These are phyloP conservation scores for Ceratotherium simum DNA, from an alignment of 2,113 vertebrate species.

Conservation along the genomic window DNA sequence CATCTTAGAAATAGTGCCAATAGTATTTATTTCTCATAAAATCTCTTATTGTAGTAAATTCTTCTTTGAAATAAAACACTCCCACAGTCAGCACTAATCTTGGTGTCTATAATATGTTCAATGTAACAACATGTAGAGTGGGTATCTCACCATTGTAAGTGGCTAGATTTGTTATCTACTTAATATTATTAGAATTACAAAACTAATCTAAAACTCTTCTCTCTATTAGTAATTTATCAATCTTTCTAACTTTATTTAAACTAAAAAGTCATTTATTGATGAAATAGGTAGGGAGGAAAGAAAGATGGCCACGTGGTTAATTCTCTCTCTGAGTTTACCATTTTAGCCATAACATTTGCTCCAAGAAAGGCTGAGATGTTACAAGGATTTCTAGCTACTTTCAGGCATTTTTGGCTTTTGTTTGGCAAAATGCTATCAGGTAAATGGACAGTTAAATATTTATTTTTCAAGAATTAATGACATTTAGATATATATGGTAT, in stretches of 20 bases:
- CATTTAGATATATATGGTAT: conserved; percentile 1
- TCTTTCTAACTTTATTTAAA: not conserved
- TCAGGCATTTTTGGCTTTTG: not conserved
- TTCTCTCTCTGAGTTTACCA: not conserved
- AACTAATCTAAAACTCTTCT: not conserved
- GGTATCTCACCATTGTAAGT: not conserved
- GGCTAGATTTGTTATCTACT: not conserved
- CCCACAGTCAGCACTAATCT: not conserved
- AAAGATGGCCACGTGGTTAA: not conserved
- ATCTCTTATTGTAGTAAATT: not conserved
- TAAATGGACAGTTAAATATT: not conserved
- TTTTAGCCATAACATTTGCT: not conserved
- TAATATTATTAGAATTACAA: not conserved
- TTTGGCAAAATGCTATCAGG: not conserved
- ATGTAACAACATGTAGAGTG: not conserved
- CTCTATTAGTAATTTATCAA: not conserved
- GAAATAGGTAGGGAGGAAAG: not conserved
- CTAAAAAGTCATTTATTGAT: not conserved
- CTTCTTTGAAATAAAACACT: not conserved
- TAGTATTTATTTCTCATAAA: not conserved
- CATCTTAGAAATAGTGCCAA: not conserved
- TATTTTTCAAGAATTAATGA: not conserved
- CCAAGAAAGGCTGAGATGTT: not conserved
- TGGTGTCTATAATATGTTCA: not conserved
- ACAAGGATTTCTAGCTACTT: not conserved